Base-by-base conservation (phyloP, 1,140 invertebrate genomes). In the Theocolax elegans region DNA sequence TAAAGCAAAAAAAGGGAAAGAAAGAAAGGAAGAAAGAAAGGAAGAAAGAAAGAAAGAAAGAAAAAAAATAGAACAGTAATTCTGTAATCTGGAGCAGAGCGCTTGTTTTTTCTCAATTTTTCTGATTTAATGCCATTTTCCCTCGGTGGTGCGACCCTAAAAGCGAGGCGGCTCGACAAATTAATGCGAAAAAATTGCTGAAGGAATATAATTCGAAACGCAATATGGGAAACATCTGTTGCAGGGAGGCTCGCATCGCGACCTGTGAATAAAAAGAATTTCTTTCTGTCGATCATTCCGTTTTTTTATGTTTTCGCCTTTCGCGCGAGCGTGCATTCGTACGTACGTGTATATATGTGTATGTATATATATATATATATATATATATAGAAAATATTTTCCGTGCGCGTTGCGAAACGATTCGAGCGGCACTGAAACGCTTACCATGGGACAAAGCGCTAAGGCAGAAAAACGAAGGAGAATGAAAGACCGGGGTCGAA, bases 221-320 rank as follows among this genome's bases (percentile, higher is more conserved):
- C 17, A 49, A 49, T 49, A 49, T 49, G n/a, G n/a, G 23, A 49
- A 49, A 49, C 48, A 49, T 49, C 48, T 49, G 48, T 49, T 23
- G 48, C 48, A 49, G 48, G 13, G 23, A 9, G 10, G 7, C 8
- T 23, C 17, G 23, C 25, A 2, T 17, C 23, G 51, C 51, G 51
- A 54, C 27, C 25, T 54, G 27, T n/a, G 13, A 54, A 31, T 29
- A 31, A 31, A 31, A 54, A 54, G 27, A 54, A 29, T 13, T 29
- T 19, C 6, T 25, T 9, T 0, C 17, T 3, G 3, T 49, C 17
- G 3, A 2, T 49, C 4, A 19, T n/a, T 21, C n/a, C 13, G 21
- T 25, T 4, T 6, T 21, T 25, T 19, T 49, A 3, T 49, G 4
- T 49, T 21, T 49, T 2, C 13, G 17, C 17, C 17, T 21, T 13